These are phyloP conservation scores for Sinocyclocheilus grahami DNA, from an alignment of 2,113 vertebrate species.

Conservation along the genomic window DNA sequence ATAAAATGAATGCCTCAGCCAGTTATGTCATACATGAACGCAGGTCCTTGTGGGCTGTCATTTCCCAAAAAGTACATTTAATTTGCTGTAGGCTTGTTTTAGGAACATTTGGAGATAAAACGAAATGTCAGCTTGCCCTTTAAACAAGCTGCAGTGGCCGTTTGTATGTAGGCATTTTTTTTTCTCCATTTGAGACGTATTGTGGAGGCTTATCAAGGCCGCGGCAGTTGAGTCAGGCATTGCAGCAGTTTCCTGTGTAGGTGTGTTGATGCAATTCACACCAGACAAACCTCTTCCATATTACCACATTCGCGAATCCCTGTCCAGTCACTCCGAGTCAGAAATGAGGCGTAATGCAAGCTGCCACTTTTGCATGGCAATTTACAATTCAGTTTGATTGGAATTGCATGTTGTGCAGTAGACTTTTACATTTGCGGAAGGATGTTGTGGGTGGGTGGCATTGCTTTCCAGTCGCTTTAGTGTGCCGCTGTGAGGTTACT, in stretches of 20 bases:
- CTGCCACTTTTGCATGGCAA: neutral
- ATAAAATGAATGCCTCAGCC: neutral
- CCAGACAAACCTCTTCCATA: conserved; percentile 17
- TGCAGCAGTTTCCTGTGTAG: conserved; percentile 41
- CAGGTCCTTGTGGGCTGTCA: neutral
- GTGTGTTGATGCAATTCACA: conserved; percentile 21
- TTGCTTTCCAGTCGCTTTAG: neutral
- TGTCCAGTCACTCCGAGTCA: neutral
- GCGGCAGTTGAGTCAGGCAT: conserved; percentile 21
- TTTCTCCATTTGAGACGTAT: neutral
- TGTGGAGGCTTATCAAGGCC: conserved; percentile 6
- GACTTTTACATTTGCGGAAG: neutral
- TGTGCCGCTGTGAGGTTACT: neutral
- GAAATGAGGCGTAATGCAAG: neutral
- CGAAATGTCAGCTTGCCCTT: neutral
- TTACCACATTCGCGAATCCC: neutral
- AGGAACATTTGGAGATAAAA: neutral
- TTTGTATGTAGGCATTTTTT: conserved; percentile 12
- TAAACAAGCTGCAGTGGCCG: neutral
- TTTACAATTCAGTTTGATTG: neutral
- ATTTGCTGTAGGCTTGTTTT: conserved; percentile 16
- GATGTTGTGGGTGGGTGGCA: neutral
- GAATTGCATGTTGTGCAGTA: neutral
- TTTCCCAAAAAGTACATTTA: neutral
- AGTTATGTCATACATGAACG: neutral